Evolutionary conservation across 2,888 invertebrate genomes (phyloP).

Genomic region (Eristalis arbustorum): DNA sequence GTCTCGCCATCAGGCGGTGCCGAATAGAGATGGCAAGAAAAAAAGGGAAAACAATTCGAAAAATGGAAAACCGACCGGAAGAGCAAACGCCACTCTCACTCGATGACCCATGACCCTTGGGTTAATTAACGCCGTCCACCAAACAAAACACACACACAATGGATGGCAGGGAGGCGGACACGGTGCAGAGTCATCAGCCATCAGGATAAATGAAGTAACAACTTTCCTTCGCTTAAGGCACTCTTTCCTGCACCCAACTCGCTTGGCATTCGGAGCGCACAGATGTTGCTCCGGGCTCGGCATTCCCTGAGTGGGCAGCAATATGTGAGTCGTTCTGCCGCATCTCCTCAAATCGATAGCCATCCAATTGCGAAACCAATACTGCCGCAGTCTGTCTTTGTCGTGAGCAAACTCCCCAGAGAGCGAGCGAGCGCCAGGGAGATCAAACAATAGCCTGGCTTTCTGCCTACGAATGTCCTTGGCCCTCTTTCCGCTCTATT

Average conservation of each 20-base stretch:
- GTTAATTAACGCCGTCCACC: conserved; percentile 50
- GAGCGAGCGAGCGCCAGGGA: not conserved
- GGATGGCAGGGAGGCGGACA: not conserved
- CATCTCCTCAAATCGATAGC: conserved; percentile 42
- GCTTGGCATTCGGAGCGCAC: conserved; percentile 7
- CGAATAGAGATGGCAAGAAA: not conserved
- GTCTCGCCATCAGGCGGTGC: not conserved
- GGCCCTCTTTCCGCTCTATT: conserved; percentile 41
- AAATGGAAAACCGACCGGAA: conserved; percentile 41
- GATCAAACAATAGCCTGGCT: conserved; percentile 46
- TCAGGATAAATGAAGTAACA: conserved; percentile 48
- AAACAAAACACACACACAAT: conserved; percentile 2
- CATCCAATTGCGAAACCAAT: conserved; percentile 55
- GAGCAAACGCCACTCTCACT: conserved; percentile 8
- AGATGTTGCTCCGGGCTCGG: conserved; percentile 16
- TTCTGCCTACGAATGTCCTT: conserved; percentile 57
- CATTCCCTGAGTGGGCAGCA: not conserved
- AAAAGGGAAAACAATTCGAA: conserved; percentile 15
- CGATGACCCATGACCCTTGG: conserved; percentile 53
- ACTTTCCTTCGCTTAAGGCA: not conserved
- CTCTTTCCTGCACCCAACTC: not conserved
- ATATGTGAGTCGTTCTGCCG: not conserved
- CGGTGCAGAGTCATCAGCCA: not conserved
- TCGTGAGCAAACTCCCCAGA: conserved; percentile 24
- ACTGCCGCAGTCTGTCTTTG: conserved; percentile 18